phyloP scores from a whole-genome alignment of 2,888 invertebrate genomes.

The Ichneumoninae sp. region DNA sequence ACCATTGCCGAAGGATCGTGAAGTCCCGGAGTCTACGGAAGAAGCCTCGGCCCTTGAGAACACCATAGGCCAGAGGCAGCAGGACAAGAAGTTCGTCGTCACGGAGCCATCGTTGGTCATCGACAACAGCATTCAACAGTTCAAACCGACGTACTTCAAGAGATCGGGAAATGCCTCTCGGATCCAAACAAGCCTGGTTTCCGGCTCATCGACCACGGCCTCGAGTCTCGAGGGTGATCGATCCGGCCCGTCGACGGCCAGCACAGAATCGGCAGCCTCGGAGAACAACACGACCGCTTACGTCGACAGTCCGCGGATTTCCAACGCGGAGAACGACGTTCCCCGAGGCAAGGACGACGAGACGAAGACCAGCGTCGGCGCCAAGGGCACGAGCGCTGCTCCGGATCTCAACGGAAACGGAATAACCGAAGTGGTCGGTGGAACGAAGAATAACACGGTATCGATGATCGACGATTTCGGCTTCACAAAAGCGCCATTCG shows the following conservation, averaged over 20 bases:
- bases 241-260: constrained; percentile 23
- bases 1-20: neutral
- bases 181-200: constrained; percentile 25
- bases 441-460: constrained; percentile 34
- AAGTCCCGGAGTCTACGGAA: constrained; percentile 62
- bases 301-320: constrained; percentile 5
- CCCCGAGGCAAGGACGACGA: constrained; percentile 57
- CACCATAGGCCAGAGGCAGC: constrained; percentile 73
- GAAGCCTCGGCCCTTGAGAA: constrained; percentile 76
- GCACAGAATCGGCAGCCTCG: constrained; percentile 19
- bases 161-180: constrained; percentile 68
- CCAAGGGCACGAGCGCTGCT: constrained; percentile 52
- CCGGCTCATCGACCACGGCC: neutral
- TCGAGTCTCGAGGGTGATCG: constrained; percentile 19
- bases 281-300: constrained; percentile 26
- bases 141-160: constrained; percentile 72
- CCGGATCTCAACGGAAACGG: constrained; percentile 74
- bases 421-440: constrained; percentile 71
- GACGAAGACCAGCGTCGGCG: constrained; percentile 48
- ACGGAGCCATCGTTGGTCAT: constrained; percentile 76
- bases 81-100: constrained; percentile 72
- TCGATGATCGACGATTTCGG: neutral
- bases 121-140: constrained; percentile 77
- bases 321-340: constrained; percentile 62
- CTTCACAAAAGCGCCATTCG: neutral